Percentiles rank a stretch among this genome's conserved stretches.
phyloP scores from a whole-genome alignment of 2,888 invertebrate species.

The Acrobasis consociella region DNA sequence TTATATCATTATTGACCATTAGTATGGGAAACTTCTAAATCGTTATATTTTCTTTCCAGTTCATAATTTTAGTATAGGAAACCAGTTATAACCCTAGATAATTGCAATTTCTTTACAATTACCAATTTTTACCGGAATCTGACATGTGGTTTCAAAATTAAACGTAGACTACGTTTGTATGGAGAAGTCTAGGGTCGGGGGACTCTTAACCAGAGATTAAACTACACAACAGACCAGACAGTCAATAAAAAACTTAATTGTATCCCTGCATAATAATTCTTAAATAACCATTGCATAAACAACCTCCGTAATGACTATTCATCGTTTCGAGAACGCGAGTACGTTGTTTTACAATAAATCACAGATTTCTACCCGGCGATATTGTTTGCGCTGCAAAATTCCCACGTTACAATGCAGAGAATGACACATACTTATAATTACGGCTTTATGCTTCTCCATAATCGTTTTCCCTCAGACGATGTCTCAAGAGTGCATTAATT shows the following conservation, averaged over 20 bases:
- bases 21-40: no score
- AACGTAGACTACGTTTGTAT: no score
- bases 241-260: neutral
- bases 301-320: conserved; percentile 26
- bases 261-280: conserved; percentile 11
- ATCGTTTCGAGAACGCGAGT: conserved; percentile 34
- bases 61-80: no score
- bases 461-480: conserved; percentile 14
- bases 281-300: conserved; percentile 26
- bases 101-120: no score
- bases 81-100: no score
- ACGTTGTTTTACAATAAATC: conserved; percentile 38
- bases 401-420: conserved; percentile 46
- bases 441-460: conserved; percentile 11
- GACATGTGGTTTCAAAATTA: no score
- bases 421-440: conserved; percentile 33
- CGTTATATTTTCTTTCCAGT: no score
- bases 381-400: conserved; percentile 39
- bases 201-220: neutral
- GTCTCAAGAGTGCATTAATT: neutral
- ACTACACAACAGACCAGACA: neutral
- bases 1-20: no score
- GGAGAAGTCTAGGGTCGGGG: no score
- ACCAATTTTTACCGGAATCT: no score
- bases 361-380: conserved; percentile 39